Evolutionary conservation across 30 jellyfish, hydroid and myxozoan species (phyloP), one percentile per base, ranked within the genome.

Genomic region (Turritopsis dohrnii): DNA sequence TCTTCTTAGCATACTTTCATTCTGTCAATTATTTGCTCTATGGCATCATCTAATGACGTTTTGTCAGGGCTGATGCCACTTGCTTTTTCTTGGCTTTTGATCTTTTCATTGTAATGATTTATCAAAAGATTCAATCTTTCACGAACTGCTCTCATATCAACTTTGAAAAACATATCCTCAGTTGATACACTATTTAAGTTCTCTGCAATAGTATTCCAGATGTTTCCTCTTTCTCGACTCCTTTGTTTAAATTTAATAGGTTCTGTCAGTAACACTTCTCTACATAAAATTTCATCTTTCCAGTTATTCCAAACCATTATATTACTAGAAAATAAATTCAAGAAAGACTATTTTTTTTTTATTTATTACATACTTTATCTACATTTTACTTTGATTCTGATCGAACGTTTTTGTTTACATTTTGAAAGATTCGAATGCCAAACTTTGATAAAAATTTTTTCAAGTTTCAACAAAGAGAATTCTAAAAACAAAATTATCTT

Each of bases 21-120:
- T 18, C 54, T 89, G 4, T 86, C 89, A 23, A 28, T 1, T 8
- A 76, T 16, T 17, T 21, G 23, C 17, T 87, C 90, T 0, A 79
- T 76, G 60, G 76, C 52, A 1, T 19, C 26, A 24, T 79, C 89
- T 1, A 66, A 1, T 19, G 86, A 85, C 1, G 72, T 30, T 24
- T 54, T 60, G 20, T 87, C 82, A 22, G 85, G 89, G 16, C 76
- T 16, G 30, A 87, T 87, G 18, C 95, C 89, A 81, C 90, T 87
- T 18, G 86, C 95, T 28, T 74, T 28, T n/a, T n/a, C n/a, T n/a
- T n/a, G n/a, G n/a, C 66, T 86, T 75, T 76, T 76, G 7, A 28
- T 53, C 53, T n/a, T n/a, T n/a, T n/a, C n/a, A n/a, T 80, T 30
- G n/a, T 84, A 53, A 18, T 79, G 77, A 1, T 16, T 8, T 1